A percentile compares a stretch with the other conserved stretches of the same genome.
phyloP scores from a whole-genome alignment of 2,797 vertebrate species.

The Emys orbicularis region DNA sequence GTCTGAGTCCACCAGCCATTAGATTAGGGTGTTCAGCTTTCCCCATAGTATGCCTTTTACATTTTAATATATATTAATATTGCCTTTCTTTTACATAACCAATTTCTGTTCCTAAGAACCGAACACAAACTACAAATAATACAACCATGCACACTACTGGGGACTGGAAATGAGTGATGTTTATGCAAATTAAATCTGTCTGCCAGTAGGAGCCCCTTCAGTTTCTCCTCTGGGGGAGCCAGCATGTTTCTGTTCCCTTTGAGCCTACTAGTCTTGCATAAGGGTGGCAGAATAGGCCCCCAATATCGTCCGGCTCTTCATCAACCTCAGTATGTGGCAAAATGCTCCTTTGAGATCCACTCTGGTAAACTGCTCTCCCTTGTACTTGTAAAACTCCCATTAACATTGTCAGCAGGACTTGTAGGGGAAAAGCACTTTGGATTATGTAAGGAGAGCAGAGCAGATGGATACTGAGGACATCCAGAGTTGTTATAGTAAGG shows the following conservation, averaged over 20 bases:
- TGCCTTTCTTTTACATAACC: neutral
- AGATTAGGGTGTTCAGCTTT: neutral
- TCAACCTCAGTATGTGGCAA: neutral
- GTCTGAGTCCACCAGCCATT: neutral
- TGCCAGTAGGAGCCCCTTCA: neutral
- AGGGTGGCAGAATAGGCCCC: neutral
- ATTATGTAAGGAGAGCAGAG: neutral
- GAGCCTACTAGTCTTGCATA: neutral
- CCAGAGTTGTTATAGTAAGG: neutral
- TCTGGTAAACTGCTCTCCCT: neutral
- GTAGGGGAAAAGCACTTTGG: neutral
- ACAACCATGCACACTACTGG: neutral
- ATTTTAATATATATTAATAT: neutral
- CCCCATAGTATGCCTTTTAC: neutral
- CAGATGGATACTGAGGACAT: neutral
- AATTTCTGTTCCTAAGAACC: accelerated
- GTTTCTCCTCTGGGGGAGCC: neutral
- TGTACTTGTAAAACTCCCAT: neutral
- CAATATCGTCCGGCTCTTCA: neutral
- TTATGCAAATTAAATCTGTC: neutral
- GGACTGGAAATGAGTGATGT: neutral
- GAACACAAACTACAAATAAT: neutral
- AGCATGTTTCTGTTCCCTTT: neutral
- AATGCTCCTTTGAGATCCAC: neutral
- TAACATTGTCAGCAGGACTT: neutral